Conservation (phyloP, 2,888 invertebrate species). For the Orgyia antiqua region DNA sequence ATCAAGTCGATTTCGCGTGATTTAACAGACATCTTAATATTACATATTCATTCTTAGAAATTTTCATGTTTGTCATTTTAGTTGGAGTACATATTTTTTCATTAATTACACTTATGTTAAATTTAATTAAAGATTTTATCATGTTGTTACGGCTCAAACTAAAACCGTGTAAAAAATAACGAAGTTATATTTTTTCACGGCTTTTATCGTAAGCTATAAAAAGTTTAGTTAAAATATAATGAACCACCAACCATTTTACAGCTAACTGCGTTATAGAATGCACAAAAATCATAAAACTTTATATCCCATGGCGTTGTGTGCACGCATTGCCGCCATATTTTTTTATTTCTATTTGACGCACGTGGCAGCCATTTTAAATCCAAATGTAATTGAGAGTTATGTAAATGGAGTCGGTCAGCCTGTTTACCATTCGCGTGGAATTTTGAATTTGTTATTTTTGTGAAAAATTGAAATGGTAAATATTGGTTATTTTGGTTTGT, state of each 20-base stretch:
- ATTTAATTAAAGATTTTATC: too few relatives aligned
- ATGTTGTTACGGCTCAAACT: too few relatives aligned
- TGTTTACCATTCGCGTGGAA: constrained; percentile 29
- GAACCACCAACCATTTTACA: constrained; percentile 15
- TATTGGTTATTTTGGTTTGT: background rate
- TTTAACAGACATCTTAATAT: too few relatives aligned
- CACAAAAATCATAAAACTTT: constrained; percentile 35
- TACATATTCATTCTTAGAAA: too few relatives aligned
- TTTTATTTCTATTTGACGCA: constrained; percentile 47
- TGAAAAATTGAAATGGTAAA: constrained; percentile 9
- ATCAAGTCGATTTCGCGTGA: too few relatives aligned
- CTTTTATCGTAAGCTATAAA: constrained; percentile 7
- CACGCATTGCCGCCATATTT: constrained; percentile 31
- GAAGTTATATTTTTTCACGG: too few relatives aligned
- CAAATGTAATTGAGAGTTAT: constrained; percentile 52
- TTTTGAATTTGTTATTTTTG: constrained; percentile 26
- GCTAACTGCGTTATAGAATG: constrained; percentile 24
- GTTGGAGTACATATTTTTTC: too few relatives aligned
- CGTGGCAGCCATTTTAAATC: constrained; percentile 48
- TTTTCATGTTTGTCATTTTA: too few relatives aligned
- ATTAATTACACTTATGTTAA: too few relatives aligned
- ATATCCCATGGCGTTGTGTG: constrained; percentile 28
- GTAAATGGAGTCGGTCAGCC: constrained; percentile 38
- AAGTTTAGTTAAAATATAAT: constrained; percentile 11
- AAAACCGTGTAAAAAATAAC: too few relatives aligned